Evolutionary conservation across 2,113 vertebrate species (phyloP), one percentile per base, ranked within the genome.

Genomic region (Isichthys henryi): DNA sequence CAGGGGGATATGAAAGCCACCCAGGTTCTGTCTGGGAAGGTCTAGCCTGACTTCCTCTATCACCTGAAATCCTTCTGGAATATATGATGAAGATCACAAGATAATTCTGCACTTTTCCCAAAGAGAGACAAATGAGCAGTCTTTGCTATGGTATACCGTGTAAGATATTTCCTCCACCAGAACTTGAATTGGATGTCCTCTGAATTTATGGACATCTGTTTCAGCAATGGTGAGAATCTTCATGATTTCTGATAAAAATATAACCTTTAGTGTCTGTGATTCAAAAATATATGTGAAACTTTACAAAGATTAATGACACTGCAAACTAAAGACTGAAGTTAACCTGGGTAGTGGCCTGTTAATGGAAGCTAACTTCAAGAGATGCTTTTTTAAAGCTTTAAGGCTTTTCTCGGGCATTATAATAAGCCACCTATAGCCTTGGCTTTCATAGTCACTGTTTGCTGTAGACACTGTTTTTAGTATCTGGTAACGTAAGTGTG

Each of bases 1-100:
- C 88, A 91, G 31, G 82, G 89, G 58, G 88, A 19, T 89, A 90
- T 92, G 90, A 31, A 84, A 85, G 17, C 84, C 90, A 88, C 85
- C 39, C 52, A 88, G 82, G 80, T 80, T 90, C 52, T 86, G 56
- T 4, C 83, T 35, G 85, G 86, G 84, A 90, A 58, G 2, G 7
- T 13, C n/a, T 48, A 45, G n/a, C 13, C 77, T 62, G 43, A 56
- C 21, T 48, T 48, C 66, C 49, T 46, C 77, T 84, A 35, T 58
- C 45, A 74, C 11, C 62, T 74, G 43, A 88, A 88, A 66, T 31
- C 87, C 43, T 58, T 45, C 43, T 88, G 87, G 87, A 88, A 74
- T 8, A 48, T 70, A 74, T 27, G 23, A 43, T n/a, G 87, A n/a
- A 88, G 31, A 88, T 43, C 74, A 62, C 17, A 43, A 23, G 62